phyloP scores from a whole-genome alignment of 2,888 invertebrate genomes.

The Caenorhabditis wallacei region DNA sequence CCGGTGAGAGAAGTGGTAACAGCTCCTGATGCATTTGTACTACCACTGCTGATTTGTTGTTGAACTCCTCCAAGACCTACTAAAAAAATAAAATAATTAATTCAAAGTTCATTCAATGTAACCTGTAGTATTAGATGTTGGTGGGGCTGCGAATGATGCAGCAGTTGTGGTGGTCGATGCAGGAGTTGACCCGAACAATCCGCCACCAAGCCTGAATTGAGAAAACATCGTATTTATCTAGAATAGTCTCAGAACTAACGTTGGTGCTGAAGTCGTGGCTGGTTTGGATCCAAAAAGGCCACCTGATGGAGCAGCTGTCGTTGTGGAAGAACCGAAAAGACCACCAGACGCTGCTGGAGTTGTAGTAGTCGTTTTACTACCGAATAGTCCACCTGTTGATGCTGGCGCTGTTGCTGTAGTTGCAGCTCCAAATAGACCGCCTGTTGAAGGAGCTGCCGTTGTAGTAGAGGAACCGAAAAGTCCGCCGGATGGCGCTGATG shows the following conservation, averaged over 20 bases:
- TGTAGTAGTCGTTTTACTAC: neutral
- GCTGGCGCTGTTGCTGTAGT: neutral
- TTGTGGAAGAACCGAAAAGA: neutral
- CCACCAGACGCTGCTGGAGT: neutral
- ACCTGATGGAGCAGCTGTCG: neutral
- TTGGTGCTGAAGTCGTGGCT: conserved; percentile 30
- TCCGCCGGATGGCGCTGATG: neutral
- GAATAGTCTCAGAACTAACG: neutral
- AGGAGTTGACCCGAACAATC: neutral
- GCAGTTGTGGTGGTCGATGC: neutral
- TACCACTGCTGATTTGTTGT: conserved; percentile 24
- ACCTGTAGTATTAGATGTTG: neutral
- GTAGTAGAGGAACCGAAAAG: conserved; percentile 16
- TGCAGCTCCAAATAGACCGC: conserved; percentile 11
- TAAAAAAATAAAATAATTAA: conserved; percentile 17
- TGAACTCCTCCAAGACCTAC: conserved; percentile 65
- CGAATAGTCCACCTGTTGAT: conserved; percentile 25
- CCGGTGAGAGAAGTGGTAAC: conserved; percentile 8
- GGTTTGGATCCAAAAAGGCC: neutral
- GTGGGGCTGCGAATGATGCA: neutral
- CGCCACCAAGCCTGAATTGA: neutral
- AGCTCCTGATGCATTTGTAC: conserved; percentile 17
- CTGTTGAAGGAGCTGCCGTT: neutral
- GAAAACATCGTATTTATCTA: too few species aligned
- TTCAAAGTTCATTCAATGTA: neutral